Conservation (phyloP, 2,797 vertebrate species). For the Aeoliscus strigatus region DNA sequence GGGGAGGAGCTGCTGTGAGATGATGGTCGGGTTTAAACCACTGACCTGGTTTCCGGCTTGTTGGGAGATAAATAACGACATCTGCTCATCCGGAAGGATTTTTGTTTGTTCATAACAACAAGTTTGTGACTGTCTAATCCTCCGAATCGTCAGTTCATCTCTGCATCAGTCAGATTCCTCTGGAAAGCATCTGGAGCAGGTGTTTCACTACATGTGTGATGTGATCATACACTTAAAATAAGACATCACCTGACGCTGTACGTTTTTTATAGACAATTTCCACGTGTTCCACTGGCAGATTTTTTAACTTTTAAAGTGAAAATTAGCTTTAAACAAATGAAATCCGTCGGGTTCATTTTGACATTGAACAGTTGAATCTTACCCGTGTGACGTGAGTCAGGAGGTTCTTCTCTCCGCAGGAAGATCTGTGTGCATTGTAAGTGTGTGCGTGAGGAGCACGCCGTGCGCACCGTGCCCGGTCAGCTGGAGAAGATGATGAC, state of each 20-base stretch:
- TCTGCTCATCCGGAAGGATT: slow-evolving; percentile 13
- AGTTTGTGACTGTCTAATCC: slow-evolving; percentile 2
- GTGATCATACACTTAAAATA: too few relatives aligned
- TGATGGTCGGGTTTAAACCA: slow-evolving; percentile 48
- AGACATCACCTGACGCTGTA: too few relatives aligned
- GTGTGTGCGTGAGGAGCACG: slow-evolving; percentile 88
- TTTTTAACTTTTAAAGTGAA: too few relatives aligned
- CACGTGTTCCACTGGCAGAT: too few relatives aligned
- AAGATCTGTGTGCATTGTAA: slow-evolving; percentile 94
- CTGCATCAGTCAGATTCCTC: neutral
- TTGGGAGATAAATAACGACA: slow-evolving; percentile 25
- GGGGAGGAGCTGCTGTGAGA: slow-evolving; percentile 31
- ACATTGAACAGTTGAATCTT: too few relatives aligned
- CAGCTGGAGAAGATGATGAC: slow-evolving; percentile 89
- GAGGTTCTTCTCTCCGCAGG: slow-evolving; percentile 61
- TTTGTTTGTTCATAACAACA: neutral
- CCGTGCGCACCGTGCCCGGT: slow-evolving; percentile 76
- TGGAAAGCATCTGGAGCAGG: neutral
- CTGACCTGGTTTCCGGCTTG: slow-evolving; percentile 58
- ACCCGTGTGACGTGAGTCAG: too few relatives aligned
- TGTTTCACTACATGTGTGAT: too few relatives aligned
- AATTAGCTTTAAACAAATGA: too few relatives aligned
- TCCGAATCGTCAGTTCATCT: neutral
- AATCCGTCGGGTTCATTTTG: too few relatives aligned
- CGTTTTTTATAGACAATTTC: too few relatives aligned